These are phyloP conservation scores for Clarias magur DNA, from an alignment of 2,113 vertebrate species.

Conservation along the genomic window DNA sequence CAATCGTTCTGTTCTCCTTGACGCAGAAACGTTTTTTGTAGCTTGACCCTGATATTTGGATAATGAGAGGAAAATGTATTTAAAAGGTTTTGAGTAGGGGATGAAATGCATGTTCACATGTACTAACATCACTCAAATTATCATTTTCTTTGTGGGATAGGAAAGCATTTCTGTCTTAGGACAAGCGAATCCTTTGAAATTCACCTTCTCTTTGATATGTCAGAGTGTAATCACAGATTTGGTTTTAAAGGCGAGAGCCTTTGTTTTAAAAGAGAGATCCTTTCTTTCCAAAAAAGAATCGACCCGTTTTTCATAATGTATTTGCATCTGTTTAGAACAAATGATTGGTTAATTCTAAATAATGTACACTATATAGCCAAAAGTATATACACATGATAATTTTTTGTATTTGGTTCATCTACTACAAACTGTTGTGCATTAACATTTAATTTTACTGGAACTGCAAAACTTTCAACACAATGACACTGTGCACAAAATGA, in stretches of 20 bases:
- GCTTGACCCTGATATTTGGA: neutral
- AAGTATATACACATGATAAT: neutral
- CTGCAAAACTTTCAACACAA: neutral
- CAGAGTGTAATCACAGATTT: neutral
- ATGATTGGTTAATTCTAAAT: neutral
- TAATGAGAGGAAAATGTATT: neutral
- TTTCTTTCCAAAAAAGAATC: neutral
- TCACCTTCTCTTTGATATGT: neutral
- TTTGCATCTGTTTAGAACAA: neutral
- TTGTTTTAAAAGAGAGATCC: neutral
- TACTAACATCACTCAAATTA: neutral
- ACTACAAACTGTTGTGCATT: neutral
- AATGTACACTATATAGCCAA: neutral
- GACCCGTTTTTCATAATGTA: neutral
- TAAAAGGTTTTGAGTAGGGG: neutral
- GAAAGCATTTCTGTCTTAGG: constrained; percentile 2
- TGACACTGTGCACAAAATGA: neutral
- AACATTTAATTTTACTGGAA: neutral
- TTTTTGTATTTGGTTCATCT: neutral
- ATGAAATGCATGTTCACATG: neutral
- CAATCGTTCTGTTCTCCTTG: neutral
- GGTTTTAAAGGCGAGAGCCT: neutral
- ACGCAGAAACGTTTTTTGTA: neutral
- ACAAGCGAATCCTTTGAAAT: neutral
- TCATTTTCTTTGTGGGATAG: neutral